phyloP scores from a whole-genome alignment of 2,113 vertebrate genomes.

The Phaethornis superciliosus region DNA sequence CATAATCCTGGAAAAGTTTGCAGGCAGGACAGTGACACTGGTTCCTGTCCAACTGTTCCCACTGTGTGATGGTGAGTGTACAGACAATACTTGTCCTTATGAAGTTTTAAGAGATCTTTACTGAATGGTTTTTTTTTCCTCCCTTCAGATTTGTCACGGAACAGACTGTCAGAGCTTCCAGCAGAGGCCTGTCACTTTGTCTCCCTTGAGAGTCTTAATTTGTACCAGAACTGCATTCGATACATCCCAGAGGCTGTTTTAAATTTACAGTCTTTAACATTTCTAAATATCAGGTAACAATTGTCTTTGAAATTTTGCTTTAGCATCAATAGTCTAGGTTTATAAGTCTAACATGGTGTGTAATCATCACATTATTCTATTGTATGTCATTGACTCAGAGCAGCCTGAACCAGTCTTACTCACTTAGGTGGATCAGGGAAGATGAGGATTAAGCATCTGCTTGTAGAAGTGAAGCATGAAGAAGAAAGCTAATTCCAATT shows the following conservation, averaged over 20 bases:
- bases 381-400: not conserved
- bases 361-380: not conserved
- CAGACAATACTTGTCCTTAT: not conserved
- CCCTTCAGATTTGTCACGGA: constrained; percentile 89
- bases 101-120: not conserved
- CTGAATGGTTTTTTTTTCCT: not conserved
- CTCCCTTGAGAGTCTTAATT: constrained; percentile 93
- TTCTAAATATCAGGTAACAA: constrained; percentile 94
- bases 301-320: not conserved
- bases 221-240: constrained; percentile 97
- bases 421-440: not conserved
- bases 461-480: not conserved
- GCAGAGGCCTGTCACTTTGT: constrained; percentile 91
- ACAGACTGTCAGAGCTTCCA: constrained; percentile 92
- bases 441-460: not conserved
- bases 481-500: not conserved
- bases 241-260: constrained; percentile 91
- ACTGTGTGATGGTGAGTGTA: not conserved
- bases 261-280: constrained; percentile 92
- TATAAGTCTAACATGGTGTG: not conserved
- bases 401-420: not conserved
- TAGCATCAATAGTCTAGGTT: not conserved
- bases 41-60: not conserved
- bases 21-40: not conserved
- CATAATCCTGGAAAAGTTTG: not conserved